Evolutionary conservation across 2,888 invertebrate genomes (phyloP), one percentile per base, ranked within the genome.

Genomic region (Agriotes lineatus): DNA sequence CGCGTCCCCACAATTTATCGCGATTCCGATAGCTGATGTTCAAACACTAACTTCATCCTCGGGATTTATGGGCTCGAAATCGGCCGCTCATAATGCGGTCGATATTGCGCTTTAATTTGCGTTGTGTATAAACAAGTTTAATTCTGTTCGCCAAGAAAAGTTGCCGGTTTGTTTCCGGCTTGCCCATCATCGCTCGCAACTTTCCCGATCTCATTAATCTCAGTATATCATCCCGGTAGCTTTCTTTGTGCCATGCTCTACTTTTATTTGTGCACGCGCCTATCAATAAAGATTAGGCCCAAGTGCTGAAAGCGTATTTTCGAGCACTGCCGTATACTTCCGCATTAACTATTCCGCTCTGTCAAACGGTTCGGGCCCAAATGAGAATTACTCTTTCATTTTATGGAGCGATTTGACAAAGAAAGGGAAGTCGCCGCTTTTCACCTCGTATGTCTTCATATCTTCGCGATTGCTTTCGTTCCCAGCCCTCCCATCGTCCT

Each of bases 11-110:
- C 54, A 72, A 67, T 69, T 72, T 69, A 69, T 69, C 33, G 69
- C 56, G 60, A 69, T 44, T 48, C 60, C 68, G 71, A 71, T 71
- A 68, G 68, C 61, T 63, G 54, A 70, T 67, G 67, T 63, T 70
- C 67, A 62, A 65, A 65, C 62, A 39, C 56, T 57, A 65, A 71
- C 64, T 71, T 65, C 68, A 65, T 71, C 70, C 65, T 39, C 19
- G 37, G 61, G 69, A 69, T 69, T 69, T 69, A 69, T 69, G 48
- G 37, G 45, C 57, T 57, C n/a, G 56, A 57, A 64, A 64, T 45
- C 57, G 48, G 18, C 37, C 42, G 57, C 48, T 64, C 57, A 58
- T 64, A 58, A 64, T 48, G 37, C 25, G 52, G 42, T 63, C 54
- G 56, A 63, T 54, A 54, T 42, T 63, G 25, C 25, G 54, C 30